Percentiles rank a stretch among this genome's conserved stretches.
Conservation (phyloP, 2,888 invertebrate species). For the Drosophila mimica region DNA sequence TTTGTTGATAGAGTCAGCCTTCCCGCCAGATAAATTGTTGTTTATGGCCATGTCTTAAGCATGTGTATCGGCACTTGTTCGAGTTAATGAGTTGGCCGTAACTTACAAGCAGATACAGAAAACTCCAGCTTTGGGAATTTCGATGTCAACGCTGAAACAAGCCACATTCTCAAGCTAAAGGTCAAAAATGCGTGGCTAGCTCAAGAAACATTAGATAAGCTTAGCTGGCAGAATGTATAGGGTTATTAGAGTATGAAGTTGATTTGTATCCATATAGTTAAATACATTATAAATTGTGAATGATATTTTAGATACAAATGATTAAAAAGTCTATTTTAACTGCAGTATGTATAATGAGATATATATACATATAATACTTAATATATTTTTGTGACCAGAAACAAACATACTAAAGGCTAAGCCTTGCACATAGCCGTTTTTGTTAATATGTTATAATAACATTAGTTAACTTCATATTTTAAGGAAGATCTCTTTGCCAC, state of each 20-base stretch:
- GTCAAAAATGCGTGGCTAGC: slow-evolving; percentile 55
- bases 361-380: neutral
- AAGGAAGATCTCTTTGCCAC: no score
- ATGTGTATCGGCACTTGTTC: slow-evolving; percentile 56
- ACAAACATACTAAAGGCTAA: neutral
- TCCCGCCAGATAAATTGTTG: slow-evolving; percentile 49
- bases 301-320: neutral
- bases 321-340: neutral
- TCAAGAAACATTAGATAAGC: slow-evolving; percentile 22
- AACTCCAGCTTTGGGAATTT: slow-evolving; percentile 58
- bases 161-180: slow-evolving; percentile 38
- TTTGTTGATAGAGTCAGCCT: slow-evolving; percentile 50
- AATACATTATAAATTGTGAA: neutral
- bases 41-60: slow-evolving; percentile 64
- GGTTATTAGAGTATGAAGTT: neutral
- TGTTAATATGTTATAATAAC: neutral
- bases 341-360: neutral
- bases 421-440: neutral
- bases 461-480: neutral
- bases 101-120: slow-evolving; percentile 33
- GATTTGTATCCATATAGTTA: neutral
- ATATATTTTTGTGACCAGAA: neutral
- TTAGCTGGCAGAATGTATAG: slow-evolving; percentile 1
- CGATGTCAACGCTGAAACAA: slow-evolving; percentile 52
- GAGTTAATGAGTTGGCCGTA: slow-evolving; percentile 66